phyloP scores from a whole-genome alignment of 2,113 vertebrate species.

The Sitta europaea region DNA sequence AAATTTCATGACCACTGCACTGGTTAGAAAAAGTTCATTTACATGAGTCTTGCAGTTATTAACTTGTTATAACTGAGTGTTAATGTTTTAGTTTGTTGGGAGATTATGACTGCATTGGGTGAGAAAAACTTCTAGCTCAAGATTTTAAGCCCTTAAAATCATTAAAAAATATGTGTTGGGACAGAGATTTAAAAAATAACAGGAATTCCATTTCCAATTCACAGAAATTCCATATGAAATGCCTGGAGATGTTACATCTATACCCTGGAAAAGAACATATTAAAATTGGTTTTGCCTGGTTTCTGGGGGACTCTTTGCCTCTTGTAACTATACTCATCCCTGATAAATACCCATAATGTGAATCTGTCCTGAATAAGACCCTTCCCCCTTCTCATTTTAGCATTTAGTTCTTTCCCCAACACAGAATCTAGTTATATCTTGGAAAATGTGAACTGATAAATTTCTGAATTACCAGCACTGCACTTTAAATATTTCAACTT shows the following conservation, averaged over 20 bases:
- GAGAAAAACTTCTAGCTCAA: not conserved
- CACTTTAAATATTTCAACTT: not conserved
- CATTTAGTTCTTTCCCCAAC: not conserved
- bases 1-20: not conserved
- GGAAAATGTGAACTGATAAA: not conserved
- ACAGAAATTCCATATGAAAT: not conserved
- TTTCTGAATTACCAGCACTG: not conserved
- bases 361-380: not conserved
- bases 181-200: not conserved
- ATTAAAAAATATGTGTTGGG: not conserved
- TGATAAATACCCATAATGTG: not conserved
- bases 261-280: rapidly evolving
- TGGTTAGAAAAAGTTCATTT: not conserved
- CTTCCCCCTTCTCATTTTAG: not conserved
- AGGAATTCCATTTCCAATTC: not conserved
- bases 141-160: not conserved
- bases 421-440: not conserved
- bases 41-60: not conserved
- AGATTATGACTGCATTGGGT: not conserved
- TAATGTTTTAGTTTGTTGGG: not conserved
- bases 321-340: not conserved
- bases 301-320: not conserved
- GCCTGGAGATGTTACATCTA: not conserved
- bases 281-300: not conserved
- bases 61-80: not conserved